Base-by-base conservation (phyloP, 92 coral and sea anemone genomes). In the Zoanthus solanderi region DNA sequence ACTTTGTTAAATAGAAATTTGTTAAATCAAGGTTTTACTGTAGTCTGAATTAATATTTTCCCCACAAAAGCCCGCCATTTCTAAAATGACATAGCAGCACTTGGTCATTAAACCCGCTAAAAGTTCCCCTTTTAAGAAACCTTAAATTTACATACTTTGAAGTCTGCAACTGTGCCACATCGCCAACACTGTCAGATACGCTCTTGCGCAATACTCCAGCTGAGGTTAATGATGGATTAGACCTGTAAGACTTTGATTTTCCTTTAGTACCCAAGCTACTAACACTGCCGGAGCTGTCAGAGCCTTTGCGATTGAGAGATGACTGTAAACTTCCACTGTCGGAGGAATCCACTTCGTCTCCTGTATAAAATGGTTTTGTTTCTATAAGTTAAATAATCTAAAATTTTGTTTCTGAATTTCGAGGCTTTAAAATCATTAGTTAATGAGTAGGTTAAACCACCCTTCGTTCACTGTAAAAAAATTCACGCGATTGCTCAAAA, bases 261-360 rank as follows among this genome's bases (percentile, higher is more conserved):
- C 98, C 96, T 71, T 72, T 91, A 74, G 91, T 89, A 30, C 93
- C 91, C 31, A 93, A 87, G 81, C 98, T 95, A 72, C 86, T 92
- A 58, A 87, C 74, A 88, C 96, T 93, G 50, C 98, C 98, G 54
- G 98, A 95, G 72, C 98, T 93, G 88, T 95, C 98, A 32, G 98
- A 95, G 18, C 98, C 98, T 88, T 87, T 93, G 52, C 98, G 91
- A 13, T 91, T 90, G 61, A 95, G 87, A 3, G 90, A 84, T n/a
- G 97, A 90, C 14, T 95, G 98, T 30, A 91, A 85, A 60, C 96
- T 95, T 57, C 98, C 95, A 78, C 98, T 93, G 88, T 95, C 98
- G 42, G 94, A 91, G 12, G 96, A 95, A 42, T 95, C 96, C 63
- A 91, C 88, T 76, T 95, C 98, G 68, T 95, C 98, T n/a, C 84